Evolutionary conservation across 2,797 vertebrate genomes (phyloP).

Genomic region (Pangasius macronema): DNA sequence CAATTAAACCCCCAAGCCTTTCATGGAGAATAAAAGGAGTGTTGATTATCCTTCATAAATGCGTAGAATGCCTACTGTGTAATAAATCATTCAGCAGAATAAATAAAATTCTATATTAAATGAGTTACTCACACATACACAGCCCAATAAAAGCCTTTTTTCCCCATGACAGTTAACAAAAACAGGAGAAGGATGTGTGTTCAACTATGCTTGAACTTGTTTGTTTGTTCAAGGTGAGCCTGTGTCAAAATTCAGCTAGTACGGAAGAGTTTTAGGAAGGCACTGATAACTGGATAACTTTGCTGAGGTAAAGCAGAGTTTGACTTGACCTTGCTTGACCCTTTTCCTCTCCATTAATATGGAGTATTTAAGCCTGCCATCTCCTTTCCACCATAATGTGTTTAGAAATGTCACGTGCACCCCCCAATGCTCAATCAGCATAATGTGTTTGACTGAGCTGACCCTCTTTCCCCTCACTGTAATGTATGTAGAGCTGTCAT

Average conservation of each 20-base stretch:
- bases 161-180: constrained; percentile 22
- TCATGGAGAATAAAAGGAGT: not conserved
- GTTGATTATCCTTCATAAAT: not conserved
- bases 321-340: constrained; percentile 60
- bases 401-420: constrained; percentile 75
- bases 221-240: constrained; percentile 71
- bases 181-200: constrained; percentile 15
- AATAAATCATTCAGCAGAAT: constrained; percentile 1
- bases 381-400: constrained; percentile 70
- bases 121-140: constrained; percentile 18
- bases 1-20: not conserved
- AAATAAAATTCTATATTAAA: not conserved
- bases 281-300: constrained; percentile 59
- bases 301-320: constrained; percentile 74
- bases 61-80: not conserved
- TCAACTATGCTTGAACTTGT: constrained; percentile 54
- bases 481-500: constrained; percentile 71
- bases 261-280: constrained; percentile 61
- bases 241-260: constrained; percentile 74
- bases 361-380: constrained; percentile 72
- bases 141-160: constrained; percentile 13
- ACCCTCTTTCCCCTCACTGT: constrained; percentile 60
- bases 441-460: constrained; percentile 61
- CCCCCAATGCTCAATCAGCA: constrained; percentile 65
- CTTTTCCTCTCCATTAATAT: constrained; percentile 67